phyloP scores from a whole-genome alignment of 30 jellyfish, hydroid and myxozoan species.

The Hydractinia echinata region DNA sequence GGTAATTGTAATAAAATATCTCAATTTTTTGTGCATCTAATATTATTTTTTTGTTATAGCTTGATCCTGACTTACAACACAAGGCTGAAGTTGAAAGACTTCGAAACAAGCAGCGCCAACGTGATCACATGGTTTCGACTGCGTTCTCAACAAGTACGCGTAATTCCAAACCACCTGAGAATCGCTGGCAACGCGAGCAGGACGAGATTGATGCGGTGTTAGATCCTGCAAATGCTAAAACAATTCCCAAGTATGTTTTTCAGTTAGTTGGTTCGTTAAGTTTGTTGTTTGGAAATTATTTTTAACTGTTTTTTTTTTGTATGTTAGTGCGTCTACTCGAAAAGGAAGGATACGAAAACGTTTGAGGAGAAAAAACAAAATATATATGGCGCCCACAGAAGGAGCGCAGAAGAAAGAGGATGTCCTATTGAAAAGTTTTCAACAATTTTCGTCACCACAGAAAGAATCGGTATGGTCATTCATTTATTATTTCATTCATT shows the following conservation, averaged over 20 bases:
- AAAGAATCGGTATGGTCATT: constrained; percentile 7
- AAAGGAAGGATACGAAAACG: constrained; percentile 60
- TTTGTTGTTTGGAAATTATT: not conserved
- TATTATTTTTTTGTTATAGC: not conserved
- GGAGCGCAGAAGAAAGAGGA: not conserved
- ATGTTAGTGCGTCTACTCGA: constrained; percentile 41
- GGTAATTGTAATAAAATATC: not conserved
- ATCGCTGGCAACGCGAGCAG: constrained; percentile 71
- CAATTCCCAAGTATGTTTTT: constrained; percentile 13
- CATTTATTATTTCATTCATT: not conserved
- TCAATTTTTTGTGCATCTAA: not conserved
- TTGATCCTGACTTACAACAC: constrained; percentile 69
- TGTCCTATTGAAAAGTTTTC: constrained; percentile 4
- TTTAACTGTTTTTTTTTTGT: not conserved
- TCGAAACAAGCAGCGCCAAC: constrained; percentile 87
- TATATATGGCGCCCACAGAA: not conserved
- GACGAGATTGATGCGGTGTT: constrained; percentile 63
- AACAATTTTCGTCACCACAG: not conserved
- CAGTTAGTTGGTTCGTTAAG: not conserved
- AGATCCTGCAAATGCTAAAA: constrained; percentile 55
- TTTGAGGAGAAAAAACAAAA: constrained; percentile 50
- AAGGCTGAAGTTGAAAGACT: constrained; percentile 82
- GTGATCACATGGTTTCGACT: constrained; percentile 32
- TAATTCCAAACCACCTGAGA: constrained; percentile 8
- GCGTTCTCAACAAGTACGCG: constrained; percentile 40